These are phyloP conservation scores for Rhinolophus ferrumequinum DNA, from an alignment of 2,113 vertebrate genomes.

Conservation along the genomic window DNA sequence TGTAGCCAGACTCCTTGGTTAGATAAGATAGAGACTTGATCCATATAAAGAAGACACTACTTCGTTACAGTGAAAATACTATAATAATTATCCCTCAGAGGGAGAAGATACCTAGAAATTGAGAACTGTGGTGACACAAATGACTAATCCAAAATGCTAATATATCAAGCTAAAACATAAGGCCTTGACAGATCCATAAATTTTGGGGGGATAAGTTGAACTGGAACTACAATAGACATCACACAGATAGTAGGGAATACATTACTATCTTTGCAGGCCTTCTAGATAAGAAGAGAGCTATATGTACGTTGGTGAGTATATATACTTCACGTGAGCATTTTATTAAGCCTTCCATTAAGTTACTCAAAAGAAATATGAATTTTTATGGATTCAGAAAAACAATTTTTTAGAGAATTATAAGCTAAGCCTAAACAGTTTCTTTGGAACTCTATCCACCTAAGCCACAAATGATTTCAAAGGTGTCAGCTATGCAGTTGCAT, in stretches of 20 bases:
- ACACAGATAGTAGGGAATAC: neutral
- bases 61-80: neutral
- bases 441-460: neutral
- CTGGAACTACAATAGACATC: neutral
- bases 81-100: neutral
- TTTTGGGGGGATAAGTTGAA: neutral
- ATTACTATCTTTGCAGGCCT: neutral
- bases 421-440: neutral
- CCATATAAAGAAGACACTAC: neutral
- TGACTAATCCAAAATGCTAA: neutral
- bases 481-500: neutral
- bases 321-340: neutral
- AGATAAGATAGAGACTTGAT: neutral
- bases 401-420: neutral
- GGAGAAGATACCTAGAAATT: neutral
- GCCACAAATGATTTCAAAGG: neutral
- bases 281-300: neutral
- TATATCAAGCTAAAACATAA: neutral
- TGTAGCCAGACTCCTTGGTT: neutral
- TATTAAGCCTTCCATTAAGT: neutral
- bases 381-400: neutral
- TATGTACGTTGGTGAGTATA: neutral
- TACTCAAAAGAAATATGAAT: neutral
- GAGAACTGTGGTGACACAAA: neutral
- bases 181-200: neutral